Evolutionary conservation across 2,797 vertebrate species (phyloP).

Genomic region (Tympanoctomys barrerae): DNA sequence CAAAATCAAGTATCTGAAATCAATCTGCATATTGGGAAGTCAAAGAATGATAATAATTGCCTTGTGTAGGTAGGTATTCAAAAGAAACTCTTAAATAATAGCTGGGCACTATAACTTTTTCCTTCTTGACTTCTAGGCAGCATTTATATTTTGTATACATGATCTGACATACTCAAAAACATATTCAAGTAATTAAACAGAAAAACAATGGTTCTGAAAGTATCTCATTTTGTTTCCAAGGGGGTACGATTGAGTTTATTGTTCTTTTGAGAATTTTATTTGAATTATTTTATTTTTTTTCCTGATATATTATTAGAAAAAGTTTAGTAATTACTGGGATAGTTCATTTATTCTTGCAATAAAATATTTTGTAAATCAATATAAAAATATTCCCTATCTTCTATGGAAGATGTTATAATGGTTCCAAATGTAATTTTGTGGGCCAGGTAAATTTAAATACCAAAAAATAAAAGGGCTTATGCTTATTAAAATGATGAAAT

Average conservation of each 20-base stretch:
- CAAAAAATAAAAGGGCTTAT: neutral
- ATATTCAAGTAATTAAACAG: conserved; percentile 14
- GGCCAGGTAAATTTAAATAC: neutral
- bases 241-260: neutral
- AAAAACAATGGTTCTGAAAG: neutral
- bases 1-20: conserved; percentile 45
- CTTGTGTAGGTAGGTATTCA: neutral
- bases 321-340: neutral
- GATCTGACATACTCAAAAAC: neutral
- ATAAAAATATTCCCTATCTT: no score
- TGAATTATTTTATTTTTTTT: neutral
- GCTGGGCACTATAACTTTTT: neutral
- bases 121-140: neutral
- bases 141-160: neutral
- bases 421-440: neutral
- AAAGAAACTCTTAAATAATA: neutral
- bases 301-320: neutral
- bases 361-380: neutral
- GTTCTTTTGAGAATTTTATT: neutral
- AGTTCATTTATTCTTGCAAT: neutral
- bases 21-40: neutral
- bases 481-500: neutral
- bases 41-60: neutral
- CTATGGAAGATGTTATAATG: neutral
- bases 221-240: neutral